These are phyloP conservation scores for Meloidogyne floridensis DNA, from an alignment of 1,140 invertebrate species.

Conservation along the genomic window DNA sequence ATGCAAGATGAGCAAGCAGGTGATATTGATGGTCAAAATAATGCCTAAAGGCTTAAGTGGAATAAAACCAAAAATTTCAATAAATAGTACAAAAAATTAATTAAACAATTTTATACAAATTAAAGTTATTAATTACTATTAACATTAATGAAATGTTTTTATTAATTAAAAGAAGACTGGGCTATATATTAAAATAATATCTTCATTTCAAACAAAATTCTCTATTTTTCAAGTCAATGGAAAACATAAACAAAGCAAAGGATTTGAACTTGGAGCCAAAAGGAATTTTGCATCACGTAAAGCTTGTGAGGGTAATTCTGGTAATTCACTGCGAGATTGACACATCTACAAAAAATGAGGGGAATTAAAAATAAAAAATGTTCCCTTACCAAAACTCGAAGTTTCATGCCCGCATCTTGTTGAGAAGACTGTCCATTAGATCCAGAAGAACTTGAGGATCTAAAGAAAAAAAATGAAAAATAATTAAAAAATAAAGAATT, in stretches of 20 bases:
- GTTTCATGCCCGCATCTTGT: conserved; percentile 26
- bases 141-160: no score
- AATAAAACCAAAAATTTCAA: no score
- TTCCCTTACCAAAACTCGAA: conserved; percentile 21
- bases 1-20: no score
- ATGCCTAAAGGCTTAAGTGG: no score
- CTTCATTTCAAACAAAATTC: neutral
- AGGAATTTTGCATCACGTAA: conserved; percentile 46
- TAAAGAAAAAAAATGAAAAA: neutral
- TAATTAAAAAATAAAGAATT: neutral
- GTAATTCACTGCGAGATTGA: conserved; percentile 49
- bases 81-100: no score
- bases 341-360: conserved; percentile 47
- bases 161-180: no score
- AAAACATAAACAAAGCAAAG: conserved; percentile 52
- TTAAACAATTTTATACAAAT: no score
- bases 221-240: conserved; percentile 39
- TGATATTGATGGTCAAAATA: no score
- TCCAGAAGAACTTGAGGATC: conserved; percentile 17
- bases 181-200: neutral
- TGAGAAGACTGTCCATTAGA: conserved; percentile 9
- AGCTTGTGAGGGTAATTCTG: conserved; percentile 52
- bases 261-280: conserved; percentile 46
- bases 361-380: neutral
- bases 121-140: no score